Percentiles rank a stretch among this genome's conserved stretches.
These are phyloP conservation scores for Hermatobates lingyangjiaoensis DNA, from an alignment of 1,140 invertebrate species.

Conservation along the genomic window DNA sequence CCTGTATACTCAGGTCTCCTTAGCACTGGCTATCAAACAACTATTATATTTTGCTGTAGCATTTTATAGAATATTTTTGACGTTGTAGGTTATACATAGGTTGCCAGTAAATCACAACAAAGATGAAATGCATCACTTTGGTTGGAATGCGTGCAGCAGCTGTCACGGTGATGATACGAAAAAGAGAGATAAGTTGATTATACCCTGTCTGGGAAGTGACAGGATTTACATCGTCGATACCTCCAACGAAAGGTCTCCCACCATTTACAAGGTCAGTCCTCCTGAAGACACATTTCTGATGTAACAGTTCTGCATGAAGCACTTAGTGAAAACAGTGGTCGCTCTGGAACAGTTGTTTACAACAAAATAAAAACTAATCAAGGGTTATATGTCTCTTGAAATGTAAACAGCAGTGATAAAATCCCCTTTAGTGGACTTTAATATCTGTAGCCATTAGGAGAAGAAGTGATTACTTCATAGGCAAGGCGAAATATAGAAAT, in stretches of 20 bases:
- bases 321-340: no score
- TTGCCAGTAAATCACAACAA: conserved; percentile 52
- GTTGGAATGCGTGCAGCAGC: conserved; percentile 92
- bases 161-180: conserved; percentile 45
- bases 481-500: no score
- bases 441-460: no score
- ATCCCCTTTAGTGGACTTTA: no score
- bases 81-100: conserved; percentile 64
- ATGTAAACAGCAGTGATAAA: no score
- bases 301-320: no score
- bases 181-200: conserved; percentile 54
- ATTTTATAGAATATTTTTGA: background rate
- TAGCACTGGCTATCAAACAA: background rate
- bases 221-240: conserved; percentile 75
- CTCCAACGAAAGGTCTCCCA: conserved; percentile 42
- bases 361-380: no score
- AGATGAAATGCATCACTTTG: conserved; percentile 87
- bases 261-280: conserved; percentile 35
- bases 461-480: no score
- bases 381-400: no score
- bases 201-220: conserved; percentile 65
- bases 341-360: no score
- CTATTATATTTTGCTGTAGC: background rate
- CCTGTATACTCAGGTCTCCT: background rate
- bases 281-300: no score